Evolutionary conservation across 2,113 vertebrate species (phyloP), one percentile per base, ranked within the genome.

Genomic region (Platanista minor): DNA sequence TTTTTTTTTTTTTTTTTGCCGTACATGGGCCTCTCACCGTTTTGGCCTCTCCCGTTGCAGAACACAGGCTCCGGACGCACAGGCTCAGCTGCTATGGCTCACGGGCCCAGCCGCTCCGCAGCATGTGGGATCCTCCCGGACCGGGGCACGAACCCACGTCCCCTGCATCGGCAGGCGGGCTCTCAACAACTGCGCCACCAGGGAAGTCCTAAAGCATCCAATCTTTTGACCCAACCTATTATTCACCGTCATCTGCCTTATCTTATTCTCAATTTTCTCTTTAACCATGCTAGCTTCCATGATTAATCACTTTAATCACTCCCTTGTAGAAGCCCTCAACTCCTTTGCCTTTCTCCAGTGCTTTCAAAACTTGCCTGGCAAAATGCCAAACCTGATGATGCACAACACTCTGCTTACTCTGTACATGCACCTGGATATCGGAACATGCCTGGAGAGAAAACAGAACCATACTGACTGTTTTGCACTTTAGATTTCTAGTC

Each of bases 221-320:
- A 2, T 94, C 49, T 54, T 87, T 95, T 84, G 78, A 90, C 86
- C 90, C 87, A 84, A 33, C n/a, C 64, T 67, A 74, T 95, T 96
- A 80, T 94, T 96, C 95, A 90, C 83, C 96, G 92, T 91, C 92
- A 95, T 81, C 91, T 91, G 59, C 57, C 78, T 95, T 87, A 96
- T 87, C 87, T 92, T 84, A 85, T 18, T 91, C 93, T 97, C 43
- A 64, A 3, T 94, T 95, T 95, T 93, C 69, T 77, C n/a, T 88
- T 78, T 94, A n/a, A 36, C 25, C 4, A 8, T 33, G 14, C 21
- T 87, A 59, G 33, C 18, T 59, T 90, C 49, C 66, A 39, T 71
- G 64, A 96, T 96, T 90, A 95, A 96, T 95, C 89, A 82, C 83
- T 66, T 95, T 87, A 96, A 89, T 94, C 74, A 93, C 83, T 90